Conservation (phyloP, 2,113 vertebrate genomes). For the Elephas maximus region DNA sequence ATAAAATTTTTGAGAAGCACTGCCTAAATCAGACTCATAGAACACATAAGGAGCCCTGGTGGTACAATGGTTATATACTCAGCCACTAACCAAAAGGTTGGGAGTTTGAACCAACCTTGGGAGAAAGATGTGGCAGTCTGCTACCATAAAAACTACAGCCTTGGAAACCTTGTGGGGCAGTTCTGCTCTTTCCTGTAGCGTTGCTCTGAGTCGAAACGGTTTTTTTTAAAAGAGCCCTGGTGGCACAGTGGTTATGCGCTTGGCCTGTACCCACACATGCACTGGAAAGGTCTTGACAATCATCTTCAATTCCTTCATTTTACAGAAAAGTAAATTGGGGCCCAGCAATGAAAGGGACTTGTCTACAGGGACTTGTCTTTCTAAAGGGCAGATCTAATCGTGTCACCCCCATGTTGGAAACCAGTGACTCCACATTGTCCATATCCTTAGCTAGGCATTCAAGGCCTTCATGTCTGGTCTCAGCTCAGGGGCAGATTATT, state of each 20-base stretch:
- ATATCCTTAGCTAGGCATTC: background rate
- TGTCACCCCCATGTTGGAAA: constrained; percentile 3
- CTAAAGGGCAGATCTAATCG: background rate
- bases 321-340: background rate
- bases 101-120: too few relatives aligned
- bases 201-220: background rate
- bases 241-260: background rate
- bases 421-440: background rate
- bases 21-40: constrained; percentile 20
- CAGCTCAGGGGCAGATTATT: too few relatives aligned
- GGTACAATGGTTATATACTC: too few relatives aligned
- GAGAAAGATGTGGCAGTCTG: too few relatives aligned
- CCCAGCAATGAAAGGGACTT: background rate
- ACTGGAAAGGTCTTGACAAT: constrained; percentile 13
- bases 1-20: background rate
- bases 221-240: background rate
- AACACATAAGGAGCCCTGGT: background rate
- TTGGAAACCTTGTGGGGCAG: too few relatives aligned
- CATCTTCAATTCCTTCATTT: background rate
- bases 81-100: too few relatives aligned
- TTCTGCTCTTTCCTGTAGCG: too few relatives aligned
- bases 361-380: background rate
- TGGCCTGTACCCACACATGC: too few relatives aligned
- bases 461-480: background rate
- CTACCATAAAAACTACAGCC: too few relatives aligned